A percentile compares a stretch with the other conserved stretches of the same genome.
Evolutionary conservation across 2,888 invertebrate species (phyloP).

Genomic region (Drosophila neotestacea): DNA sequence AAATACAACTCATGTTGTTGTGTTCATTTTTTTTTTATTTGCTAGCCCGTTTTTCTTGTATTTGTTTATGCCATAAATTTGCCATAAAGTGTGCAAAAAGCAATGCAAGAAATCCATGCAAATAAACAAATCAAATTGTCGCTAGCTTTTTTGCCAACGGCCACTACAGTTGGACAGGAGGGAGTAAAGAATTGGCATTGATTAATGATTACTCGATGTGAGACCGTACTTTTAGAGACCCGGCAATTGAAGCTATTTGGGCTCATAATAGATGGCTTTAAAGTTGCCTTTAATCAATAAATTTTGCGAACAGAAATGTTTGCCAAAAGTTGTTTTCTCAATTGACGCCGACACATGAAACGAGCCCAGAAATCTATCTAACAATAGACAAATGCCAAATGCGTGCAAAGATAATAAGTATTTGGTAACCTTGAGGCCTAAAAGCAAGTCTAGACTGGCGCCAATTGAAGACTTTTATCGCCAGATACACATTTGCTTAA

Average conservation of each 20-base stretch:
- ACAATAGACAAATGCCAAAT: slow-evolving; percentile 56
- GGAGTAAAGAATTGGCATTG: slow-evolving; percentile 38
- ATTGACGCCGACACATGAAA: slow-evolving; percentile 24
- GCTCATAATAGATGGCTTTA: slow-evolving; percentile 50
- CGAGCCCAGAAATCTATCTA: slow-evolving; percentile 49
- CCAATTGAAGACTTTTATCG: slow-evolving; percentile 33
- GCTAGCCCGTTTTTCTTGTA: slow-evolving; percentile 58
- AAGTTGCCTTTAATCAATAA: slow-evolving; percentile 33
- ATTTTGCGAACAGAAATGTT: slow-evolving; percentile 42
- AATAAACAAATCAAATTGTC: slow-evolving; percentile 82
- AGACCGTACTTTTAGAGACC: slow-evolving; percentile 12
- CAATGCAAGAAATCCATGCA: slow-evolving; percentile 51
- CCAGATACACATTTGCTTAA: slow-evolving; percentile 16
- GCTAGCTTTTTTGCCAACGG: slow-evolving; percentile 40
- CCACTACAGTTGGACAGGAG: slow-evolving; percentile 24
- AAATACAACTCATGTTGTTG: slow-evolving; percentile 60
- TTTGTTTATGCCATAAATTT: slow-evolving; percentile 81
- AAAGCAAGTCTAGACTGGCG: slow-evolving; percentile 33
- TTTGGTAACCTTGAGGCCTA: slow-evolving; percentile 42
- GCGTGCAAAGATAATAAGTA: slow-evolving; percentile 28
- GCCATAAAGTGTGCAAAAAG: slow-evolving; percentile 65
- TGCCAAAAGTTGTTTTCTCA: slow-evolving; percentile 41
- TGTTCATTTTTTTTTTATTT: slow-evolving; percentile 16
- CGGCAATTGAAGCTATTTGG: slow-evolving; percentile 37
- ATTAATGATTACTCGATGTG: slow-evolving; percentile 50